Conservation (phyloP, 2,113 vertebrate genomes). For the Actenoides hombroni region DNA sequence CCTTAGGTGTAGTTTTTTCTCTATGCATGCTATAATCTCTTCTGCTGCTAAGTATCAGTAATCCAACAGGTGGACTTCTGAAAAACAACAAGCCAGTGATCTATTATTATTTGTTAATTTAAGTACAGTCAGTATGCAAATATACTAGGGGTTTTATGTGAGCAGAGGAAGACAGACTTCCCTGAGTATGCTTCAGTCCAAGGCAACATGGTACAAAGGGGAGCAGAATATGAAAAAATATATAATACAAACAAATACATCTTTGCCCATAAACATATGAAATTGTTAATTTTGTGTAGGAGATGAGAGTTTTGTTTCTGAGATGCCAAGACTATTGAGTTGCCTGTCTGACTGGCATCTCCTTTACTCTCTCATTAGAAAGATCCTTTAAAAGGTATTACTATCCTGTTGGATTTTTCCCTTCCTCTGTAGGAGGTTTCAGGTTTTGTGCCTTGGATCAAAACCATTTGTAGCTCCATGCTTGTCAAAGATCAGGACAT, state of each 20-base stretch:
- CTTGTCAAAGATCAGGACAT: neutral
- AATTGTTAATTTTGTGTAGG: neutral
- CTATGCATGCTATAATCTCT: neutral
- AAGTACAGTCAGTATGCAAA: neutral
- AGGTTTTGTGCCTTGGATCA: neutral
- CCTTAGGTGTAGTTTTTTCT: neutral
- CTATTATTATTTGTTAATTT: neutral
- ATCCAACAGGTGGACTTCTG: neutral
- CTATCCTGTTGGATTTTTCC: neutral
- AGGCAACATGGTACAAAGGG: neutral
- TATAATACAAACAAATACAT: neutral
- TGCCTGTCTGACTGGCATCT: neutral
- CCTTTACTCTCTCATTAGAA: neutral
- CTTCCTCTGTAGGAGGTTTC: neutral
- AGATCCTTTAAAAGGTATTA: neutral
- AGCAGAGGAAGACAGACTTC: neutral
- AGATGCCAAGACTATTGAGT: neutral
- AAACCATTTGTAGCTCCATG: neutral
- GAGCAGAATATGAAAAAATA: neutral
- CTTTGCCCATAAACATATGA: neutral
- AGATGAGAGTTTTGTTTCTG: neutral
- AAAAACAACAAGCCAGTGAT: neutral
- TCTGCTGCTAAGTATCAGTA: neutral
- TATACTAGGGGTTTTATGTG: neutral
- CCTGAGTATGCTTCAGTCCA: neutral